Evolutionary conservation across 2,797 vertebrate genomes (phyloP).

Genomic region (Gobionotothen gibberifrons): DNA sequence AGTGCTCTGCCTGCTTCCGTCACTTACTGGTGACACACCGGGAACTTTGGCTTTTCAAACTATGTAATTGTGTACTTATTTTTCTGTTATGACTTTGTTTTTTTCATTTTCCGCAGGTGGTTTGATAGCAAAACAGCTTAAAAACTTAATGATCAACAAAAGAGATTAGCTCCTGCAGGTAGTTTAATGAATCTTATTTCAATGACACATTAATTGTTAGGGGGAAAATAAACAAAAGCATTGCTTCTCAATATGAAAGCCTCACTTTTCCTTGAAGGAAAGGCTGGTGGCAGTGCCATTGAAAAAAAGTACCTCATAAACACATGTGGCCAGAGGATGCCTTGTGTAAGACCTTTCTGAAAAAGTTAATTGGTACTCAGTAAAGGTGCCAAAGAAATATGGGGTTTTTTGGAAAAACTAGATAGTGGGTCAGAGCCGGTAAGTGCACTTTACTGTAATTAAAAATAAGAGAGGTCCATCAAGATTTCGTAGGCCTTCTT

Average conservation of each 20-base stretch:
- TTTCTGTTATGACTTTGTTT: conserved; percentile 10
- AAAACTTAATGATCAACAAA: conserved; percentile 13
- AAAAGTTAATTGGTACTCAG: not conserved
- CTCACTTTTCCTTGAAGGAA: not conserved
- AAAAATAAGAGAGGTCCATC: conserved; percentile 15
- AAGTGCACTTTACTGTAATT: conserved; percentile 4
- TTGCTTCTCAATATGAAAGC: not conserved
- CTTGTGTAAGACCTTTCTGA: not conserved
- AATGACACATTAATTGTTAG: conserved; percentile 1
- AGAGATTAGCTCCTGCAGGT: conserved; percentile 13
- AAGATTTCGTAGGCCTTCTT: not conserved
- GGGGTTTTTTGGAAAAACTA: not conserved
- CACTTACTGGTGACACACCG: conserved; percentile 19
- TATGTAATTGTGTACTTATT: not conserved
- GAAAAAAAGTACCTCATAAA: not conserved
- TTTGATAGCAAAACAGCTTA: not conserved
- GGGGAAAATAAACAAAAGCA: not conserved
- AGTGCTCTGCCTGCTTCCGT: conserved; percentile 21
- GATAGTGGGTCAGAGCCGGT: not conserved
- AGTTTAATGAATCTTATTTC: conserved; percentile 25
- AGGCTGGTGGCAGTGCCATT: not conserved
- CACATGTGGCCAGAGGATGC: no score
- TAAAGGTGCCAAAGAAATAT: not conserved
- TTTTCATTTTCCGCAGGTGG: not conserved
- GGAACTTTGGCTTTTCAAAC: not conserved